These are phyloP conservation scores for Scleropages formosus DNA, from an alignment of 2,797 vertebrate species.

Conservation along the genomic window DNA sequence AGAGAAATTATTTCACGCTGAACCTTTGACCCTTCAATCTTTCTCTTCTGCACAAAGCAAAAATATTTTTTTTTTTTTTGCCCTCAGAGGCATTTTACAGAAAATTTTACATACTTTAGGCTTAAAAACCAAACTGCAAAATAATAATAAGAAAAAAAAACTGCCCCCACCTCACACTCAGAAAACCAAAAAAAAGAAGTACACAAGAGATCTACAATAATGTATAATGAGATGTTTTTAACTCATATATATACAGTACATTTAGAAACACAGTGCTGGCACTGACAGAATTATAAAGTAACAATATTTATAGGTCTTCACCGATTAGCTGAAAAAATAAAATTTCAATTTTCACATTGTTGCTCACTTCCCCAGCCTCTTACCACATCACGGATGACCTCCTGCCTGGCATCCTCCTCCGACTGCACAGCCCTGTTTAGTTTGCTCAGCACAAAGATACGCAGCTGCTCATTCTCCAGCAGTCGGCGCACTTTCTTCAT, in stretches of 20 bases:
- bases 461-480: slow-evolving; percentile 94
- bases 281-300: no score
- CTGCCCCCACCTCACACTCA: not conserved
- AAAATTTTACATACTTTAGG: not conserved
- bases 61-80: no score
- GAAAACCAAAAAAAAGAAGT: not conserved
- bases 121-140: not conserved
- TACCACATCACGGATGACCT: slow-evolving; percentile 93
- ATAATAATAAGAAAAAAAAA: no score
- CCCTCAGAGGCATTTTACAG: no score
- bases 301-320: no score
- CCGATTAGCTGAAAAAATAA: not conserved
- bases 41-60: not conserved
- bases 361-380: slow-evolving; percentile 47
- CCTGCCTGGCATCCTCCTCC: slow-evolving; percentile 88
- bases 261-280: not conserved
- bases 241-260: no score
- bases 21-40: not conserved
- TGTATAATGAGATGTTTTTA: no score
- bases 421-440: slow-evolving; percentile 84
- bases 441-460: slow-evolving; percentile 92
- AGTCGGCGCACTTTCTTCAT: slow-evolving; percentile 96
- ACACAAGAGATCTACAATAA: no score
- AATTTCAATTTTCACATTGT: not conserved
- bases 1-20: not conserved